A percentile compares a stretch with the other conserved stretches of the same genome.
These are phyloP conservation scores for Oreohelix idahoensis DNA, from an alignment of 1,140 invertebrate genomes.

Conservation along the genomic window DNA sequence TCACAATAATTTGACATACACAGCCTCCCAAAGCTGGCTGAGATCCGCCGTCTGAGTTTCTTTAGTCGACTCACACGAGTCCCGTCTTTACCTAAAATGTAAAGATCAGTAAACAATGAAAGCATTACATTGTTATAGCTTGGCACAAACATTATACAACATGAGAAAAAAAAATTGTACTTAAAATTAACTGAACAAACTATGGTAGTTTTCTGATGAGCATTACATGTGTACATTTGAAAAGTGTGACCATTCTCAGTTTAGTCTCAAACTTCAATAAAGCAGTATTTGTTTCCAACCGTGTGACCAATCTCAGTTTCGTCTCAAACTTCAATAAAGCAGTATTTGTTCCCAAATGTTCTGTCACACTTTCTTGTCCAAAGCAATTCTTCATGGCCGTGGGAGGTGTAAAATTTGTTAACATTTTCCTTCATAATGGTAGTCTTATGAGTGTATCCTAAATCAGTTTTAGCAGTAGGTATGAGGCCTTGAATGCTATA, in stretches of 20 bases:
- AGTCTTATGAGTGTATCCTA: too few relatives aligned
- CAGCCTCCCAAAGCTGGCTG: slow-evolving; percentile 67
- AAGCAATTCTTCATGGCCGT: too few relatives aligned
- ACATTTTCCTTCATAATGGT: too few relatives aligned
- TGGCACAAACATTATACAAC: neutral
- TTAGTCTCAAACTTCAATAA: neutral
- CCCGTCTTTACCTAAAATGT: slow-evolving; percentile 56
- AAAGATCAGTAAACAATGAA: neutral
- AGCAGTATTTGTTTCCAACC: too few relatives aligned
- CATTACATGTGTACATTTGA: neutral
- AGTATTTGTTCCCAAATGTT: too few relatives aligned
- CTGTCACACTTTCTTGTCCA: too few relatives aligned
- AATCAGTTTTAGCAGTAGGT: too few relatives aligned
- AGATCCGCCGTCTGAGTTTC: slow-evolving; percentile 64
- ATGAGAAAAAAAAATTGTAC: neutral
- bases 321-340: neutral
- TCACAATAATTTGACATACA: slow-evolving; percentile 55
- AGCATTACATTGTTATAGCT: neutral
- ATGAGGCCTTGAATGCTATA: too few relatives aligned
- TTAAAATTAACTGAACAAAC: neutral
- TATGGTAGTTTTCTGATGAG: neutral
- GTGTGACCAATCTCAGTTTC: neutral
- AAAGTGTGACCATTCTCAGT: neutral
- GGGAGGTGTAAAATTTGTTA: too few relatives aligned
- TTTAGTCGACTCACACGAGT: slow-evolving; percentile 61